Evolutionary conservation across 2,888 invertebrate genomes (phyloP).

Genomic region (Lasioglossum marginatum): DNA sequence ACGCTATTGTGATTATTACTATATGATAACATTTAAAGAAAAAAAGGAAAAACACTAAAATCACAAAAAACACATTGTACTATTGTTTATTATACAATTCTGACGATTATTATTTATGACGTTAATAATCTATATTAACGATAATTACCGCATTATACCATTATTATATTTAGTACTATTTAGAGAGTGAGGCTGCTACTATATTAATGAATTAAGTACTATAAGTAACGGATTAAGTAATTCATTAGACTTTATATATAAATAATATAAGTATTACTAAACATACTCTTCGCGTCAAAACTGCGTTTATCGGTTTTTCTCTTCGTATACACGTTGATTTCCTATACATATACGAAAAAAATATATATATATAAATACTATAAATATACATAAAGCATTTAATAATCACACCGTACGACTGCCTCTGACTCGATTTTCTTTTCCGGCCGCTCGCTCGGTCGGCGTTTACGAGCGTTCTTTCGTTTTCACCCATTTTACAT

Average conservation of each 20-base stretch:
- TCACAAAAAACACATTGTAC: constrained; percentile 78
- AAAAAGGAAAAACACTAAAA: constrained; percentile 67
- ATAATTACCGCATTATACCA: constrained; percentile 83
- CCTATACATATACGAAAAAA: constrained; percentile 59
- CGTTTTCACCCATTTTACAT: constrained; percentile 76
- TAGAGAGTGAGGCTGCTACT: constrained; percentile 84
- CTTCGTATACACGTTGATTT: constrained; percentile 69
- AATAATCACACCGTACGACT: constrained; percentile 70
- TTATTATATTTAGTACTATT: constrained; percentile 84
- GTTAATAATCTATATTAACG: constrained; percentile 82
- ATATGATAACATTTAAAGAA: constrained; percentile 79
- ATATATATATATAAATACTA: constrained; percentile 39
- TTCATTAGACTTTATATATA: constrained; percentile 84
- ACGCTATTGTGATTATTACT: constrained; percentile 84
- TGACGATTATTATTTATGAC: constrained; percentile 80
- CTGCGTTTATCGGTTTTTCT: constrained; percentile 71
- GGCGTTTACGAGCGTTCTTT: constrained; percentile 67
- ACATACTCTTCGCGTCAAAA: constrained; percentile 74
- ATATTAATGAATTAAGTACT: constrained; percentile 84
- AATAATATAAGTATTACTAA: constrained; percentile 82
- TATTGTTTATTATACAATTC: constrained; percentile 80
- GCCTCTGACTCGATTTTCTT: constrained; percentile 74
- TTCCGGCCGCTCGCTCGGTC: constrained; percentile 70
- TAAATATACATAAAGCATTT: constrained; percentile 64
- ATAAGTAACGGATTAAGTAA: constrained; percentile 82